These are phyloP conservation scores for Pseudomyrmex concolor DNA, from an alignment of 1,140 invertebrate genomes.

Conservation along the genomic window DNA sequence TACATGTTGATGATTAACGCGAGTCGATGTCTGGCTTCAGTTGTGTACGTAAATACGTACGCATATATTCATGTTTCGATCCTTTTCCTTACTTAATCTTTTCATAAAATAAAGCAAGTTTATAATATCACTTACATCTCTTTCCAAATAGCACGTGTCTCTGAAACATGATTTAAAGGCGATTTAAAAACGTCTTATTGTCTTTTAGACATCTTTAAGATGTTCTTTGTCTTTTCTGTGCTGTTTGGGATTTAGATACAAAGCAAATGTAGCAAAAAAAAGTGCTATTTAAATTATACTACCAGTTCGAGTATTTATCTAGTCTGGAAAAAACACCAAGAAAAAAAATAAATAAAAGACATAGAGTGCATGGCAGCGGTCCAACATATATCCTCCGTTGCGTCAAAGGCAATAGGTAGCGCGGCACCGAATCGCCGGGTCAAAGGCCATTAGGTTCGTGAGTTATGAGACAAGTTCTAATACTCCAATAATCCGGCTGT, in stretches of 20 bases:
- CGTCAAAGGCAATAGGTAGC: slow-evolving; percentile 80
- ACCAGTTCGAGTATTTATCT: no score
- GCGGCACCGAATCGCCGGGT: slow-evolving; percentile 65
- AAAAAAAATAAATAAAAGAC: background rate
- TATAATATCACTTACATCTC: background rate
- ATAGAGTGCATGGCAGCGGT: slow-evolving; percentile 23
- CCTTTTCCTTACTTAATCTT: background rate
- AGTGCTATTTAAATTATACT: no score
- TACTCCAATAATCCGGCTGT: slow-evolving; percentile 84
- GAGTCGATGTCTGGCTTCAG: background rate
- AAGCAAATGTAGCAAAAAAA: no score
- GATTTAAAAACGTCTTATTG: no score
- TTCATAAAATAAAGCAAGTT: background rate
- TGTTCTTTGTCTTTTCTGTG: no score
- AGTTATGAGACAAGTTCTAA: slow-evolving; percentile 85
- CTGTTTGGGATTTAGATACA: no score
- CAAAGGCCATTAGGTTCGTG: slow-evolving; percentile 82
- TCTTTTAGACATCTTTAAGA: no score
- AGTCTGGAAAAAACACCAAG: slow-evolving; percentile 6
- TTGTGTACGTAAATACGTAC: no score
- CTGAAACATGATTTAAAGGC: no score
- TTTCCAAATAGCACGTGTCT: no score
- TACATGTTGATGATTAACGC: background rate
- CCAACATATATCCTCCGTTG: slow-evolving; percentile 65
- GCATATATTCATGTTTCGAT: no score